Base-by-base conservation (phyloP, 2,888 invertebrate genomes). In the Xestobium rufovillosum region DNA sequence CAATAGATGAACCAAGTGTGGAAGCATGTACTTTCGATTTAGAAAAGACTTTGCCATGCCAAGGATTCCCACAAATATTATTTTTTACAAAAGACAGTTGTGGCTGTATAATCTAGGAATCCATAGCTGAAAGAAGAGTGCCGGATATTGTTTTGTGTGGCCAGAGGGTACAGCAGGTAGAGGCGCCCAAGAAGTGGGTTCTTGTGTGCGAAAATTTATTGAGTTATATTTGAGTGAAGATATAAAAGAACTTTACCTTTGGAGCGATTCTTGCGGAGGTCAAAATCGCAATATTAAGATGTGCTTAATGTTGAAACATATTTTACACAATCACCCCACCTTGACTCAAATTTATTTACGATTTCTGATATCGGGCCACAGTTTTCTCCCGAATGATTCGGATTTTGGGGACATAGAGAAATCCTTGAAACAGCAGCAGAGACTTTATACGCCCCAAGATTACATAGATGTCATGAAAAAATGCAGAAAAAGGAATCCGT, bases 361-460 rank as follows among this genome's bases (percentile, higher is more conserved):
- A 36, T 49, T 47, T 43, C 29, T 49, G n/a, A 39, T 40, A 26
- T 45, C 47, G 26, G 51, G 48, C 2, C 51, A 52, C 29, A 48
- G 38, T 28, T 50, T 45, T 28, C 34, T 51, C 13, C 50, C 45
- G n/a, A 48, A 50, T 29, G 47, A 51, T n/a, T n/a, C n/a, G n/a
- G n/a, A n/a, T n/a, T n/a, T n/a, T n/a, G n/a, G n/a, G n/a, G n/a
- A n/a, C n/a, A 43, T 50, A 14, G 44, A 51, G 19, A 42, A 39
- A 35, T 42, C 45, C 28, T 34, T 48, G 13, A 51, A 51, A 41
- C 36, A 26, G 9, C 46, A 48, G 3, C 36, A 34, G 31, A 29
- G 36, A 39, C 30, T 51, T 10, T 49, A 47, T 36, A 44, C 47
- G 23, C 34, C 31, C 16, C 12, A 14, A 26, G 44, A 51, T 35